These are phyloP conservation scores for Lithobates pipiens DNA, from an alignment of 2,797 vertebrate species.

Conservation along the genomic window DNA sequence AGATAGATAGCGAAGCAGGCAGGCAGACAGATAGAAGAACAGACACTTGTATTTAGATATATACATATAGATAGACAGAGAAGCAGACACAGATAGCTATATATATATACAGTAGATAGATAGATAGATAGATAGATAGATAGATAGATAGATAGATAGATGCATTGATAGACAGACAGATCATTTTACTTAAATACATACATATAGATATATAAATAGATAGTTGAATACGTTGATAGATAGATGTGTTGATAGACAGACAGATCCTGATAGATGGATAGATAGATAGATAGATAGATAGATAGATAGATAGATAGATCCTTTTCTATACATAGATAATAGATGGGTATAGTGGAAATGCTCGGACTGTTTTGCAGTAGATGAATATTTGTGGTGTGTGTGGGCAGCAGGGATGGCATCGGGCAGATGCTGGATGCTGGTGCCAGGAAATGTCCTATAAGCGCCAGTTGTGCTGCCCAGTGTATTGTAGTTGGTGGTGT, in stretches of 20 bases:
- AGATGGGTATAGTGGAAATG: too few relatives aligned
- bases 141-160: background rate
- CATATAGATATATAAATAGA: background rate
- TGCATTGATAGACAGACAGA: background rate
- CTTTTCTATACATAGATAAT: too few relatives aligned
- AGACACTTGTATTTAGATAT: background rate
- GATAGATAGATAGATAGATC: background rate
- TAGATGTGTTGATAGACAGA: background rate
- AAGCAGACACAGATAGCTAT: too few relatives aligned
- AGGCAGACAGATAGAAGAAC: background rate
- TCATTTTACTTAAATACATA: background rate
- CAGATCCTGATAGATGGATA: background rate
- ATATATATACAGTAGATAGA: background rate
- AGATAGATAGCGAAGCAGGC: too few relatives aligned
- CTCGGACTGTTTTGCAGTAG: background rate
- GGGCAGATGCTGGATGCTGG: background rate
- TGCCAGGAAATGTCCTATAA: conserved; percentile 37
- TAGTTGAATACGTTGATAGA: background rate
- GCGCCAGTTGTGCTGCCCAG: conserved; percentile 2
- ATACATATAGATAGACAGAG: background rate
- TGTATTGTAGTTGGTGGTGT: conserved; percentile 33
- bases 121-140: background rate
- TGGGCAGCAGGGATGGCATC: background rate
- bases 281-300: background rate
- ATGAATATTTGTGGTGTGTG: background rate